phyloP scores from a whole-genome alignment of 2,113 vertebrate genomes.

The Hydrolagus affinis region DNA sequence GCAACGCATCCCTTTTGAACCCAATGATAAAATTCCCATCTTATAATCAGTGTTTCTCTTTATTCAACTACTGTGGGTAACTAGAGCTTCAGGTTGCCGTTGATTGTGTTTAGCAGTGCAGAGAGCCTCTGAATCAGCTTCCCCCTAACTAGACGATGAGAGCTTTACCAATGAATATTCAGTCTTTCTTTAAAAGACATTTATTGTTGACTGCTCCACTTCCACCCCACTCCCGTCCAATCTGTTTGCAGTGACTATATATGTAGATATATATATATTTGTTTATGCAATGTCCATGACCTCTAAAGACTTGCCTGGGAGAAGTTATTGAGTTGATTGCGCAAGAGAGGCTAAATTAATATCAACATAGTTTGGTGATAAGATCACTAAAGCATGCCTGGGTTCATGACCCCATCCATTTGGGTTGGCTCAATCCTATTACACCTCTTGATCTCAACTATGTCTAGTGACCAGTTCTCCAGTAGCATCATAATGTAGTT shows the following conservation, averaged over 20 bases:
- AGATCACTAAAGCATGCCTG: background rate
- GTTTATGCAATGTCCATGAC: background rate
- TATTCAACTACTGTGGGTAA: background rate
- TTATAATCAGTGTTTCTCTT: background rate
- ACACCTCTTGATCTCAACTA: background rate
- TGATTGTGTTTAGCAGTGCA: background rate
- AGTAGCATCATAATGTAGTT: background rate
- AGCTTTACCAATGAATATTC: background rate
- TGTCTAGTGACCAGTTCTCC: too few species aligned
- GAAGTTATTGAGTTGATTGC: background rate
- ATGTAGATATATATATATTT: constrained; percentile 2
- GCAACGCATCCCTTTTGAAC: constrained; percentile 32
- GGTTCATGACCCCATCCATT: background rate
- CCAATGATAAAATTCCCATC: background rate
- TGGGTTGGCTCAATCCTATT: background rate
- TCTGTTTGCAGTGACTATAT: background rate
- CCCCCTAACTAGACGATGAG: background rate
- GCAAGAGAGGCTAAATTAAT: background rate
- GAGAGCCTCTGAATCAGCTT: too few species aligned
- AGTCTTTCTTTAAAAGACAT: background rate
- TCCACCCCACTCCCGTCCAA: too few species aligned
- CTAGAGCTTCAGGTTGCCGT: background rate
- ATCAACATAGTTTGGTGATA: constrained; percentile 9
- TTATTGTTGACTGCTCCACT: background rate
- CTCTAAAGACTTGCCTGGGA: background rate